These are phyloP conservation scores for Pocillopora meandrina DNA, from an alignment of 92 coral and sea anemone species.

Conservation along the genomic window DNA sequence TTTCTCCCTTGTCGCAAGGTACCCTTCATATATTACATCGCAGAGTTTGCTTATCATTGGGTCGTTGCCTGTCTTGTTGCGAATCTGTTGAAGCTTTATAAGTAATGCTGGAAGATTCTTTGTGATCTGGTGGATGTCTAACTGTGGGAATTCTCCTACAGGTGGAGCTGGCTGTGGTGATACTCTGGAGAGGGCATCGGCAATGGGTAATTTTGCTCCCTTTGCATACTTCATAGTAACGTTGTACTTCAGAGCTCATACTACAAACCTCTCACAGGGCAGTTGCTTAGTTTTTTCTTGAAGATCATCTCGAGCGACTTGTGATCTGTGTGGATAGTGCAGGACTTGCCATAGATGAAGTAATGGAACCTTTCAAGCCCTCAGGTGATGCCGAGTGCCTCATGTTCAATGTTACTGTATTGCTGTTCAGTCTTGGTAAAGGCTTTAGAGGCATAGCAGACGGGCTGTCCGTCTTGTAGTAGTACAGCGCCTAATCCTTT, in stretches of 20 bases:
- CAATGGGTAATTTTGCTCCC: constrained; percentile 56
- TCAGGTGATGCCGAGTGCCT: constrained; percentile 59
- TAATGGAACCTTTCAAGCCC: constrained; percentile 61
- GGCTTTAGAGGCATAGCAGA: no score
- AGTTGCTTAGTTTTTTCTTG: no score
- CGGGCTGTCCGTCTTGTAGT: no score
- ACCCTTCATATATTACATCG: constrained; percentile 60
- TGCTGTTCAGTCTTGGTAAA: constrained; percentile 44
- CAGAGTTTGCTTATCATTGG: not conserved
- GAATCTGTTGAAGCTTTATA: not conserved
- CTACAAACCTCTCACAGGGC: constrained; percentile 1
- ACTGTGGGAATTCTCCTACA: constrained; percentile 52
- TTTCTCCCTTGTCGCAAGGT: constrained; percentile 65
- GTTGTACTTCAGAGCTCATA: constrained; percentile 18
- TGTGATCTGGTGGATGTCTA: constrained; percentile 61
- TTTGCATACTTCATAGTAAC: constrained; percentile 57
- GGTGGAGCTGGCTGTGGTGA: constrained; percentile 57
- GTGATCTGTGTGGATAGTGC: constrained; percentile 53
- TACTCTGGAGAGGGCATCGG: constrained; percentile 58
- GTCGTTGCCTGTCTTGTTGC: constrained; percentile 43
- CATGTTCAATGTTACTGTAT: constrained; percentile 63
- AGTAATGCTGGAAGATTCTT: constrained; percentile 42
- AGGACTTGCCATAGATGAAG: constrained; percentile 49
- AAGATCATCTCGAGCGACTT: no score
- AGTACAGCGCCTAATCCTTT: no score